phyloP scores from a whole-genome alignment of 2,113 vertebrate species.

The Lagenorhynchus albirostris region DNA sequence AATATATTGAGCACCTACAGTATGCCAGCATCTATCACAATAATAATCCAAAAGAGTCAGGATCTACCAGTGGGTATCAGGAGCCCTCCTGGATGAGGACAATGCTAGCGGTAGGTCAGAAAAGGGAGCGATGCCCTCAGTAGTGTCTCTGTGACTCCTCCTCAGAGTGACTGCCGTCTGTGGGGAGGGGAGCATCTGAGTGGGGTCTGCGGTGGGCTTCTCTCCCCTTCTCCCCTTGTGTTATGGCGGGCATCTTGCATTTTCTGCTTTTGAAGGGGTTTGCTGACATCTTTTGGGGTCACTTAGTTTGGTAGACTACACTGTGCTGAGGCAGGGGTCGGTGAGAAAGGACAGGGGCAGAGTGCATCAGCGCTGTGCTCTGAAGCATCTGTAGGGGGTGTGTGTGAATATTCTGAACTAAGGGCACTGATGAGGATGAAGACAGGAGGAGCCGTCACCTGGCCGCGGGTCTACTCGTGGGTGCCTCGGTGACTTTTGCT shows the following conservation, averaged over 20 bases:
- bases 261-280: not conserved
- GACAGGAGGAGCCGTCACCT: not conserved
- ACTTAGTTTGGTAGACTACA: not conserved
- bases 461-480: accelerated
- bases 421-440: not conserved
- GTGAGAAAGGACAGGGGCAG: not conserved
- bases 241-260: not conserved
- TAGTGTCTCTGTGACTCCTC: not conserved
- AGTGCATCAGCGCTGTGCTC: not conserved
- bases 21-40: not conserved
- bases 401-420: accelerated
- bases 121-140: not conserved
- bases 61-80: not conserved
- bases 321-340: not conserved
- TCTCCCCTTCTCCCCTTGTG: not conserved
- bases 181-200: too few species aligned
- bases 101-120: not conserved
- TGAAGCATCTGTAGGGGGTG: not conserved
- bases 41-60: not conserved
- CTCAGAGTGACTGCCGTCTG: not conserved
- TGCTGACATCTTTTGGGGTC: not conserved
- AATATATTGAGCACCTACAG: constrained; percentile 5
- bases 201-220: not conserved
- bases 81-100: not conserved
- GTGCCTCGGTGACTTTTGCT: not conserved